A percentile compares a stretch with the other conserved stretches of the same genome.
phyloP scores from a whole-genome alignment of 2,888 invertebrate species.

The Eupithecia pulchellata region DNA sequence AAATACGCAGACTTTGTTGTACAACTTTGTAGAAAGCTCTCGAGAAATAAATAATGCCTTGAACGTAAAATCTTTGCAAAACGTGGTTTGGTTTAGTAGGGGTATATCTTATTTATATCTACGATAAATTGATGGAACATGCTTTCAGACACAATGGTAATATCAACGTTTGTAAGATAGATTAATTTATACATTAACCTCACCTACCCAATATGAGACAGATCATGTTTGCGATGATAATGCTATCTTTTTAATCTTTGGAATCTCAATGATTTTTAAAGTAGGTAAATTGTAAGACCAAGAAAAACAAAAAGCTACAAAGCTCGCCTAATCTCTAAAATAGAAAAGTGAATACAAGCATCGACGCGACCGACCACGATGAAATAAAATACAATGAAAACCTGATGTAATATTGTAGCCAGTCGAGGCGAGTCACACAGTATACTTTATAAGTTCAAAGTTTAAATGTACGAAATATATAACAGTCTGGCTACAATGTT shows the following conservation, averaged over 20 bases:
- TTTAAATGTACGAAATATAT: slow-evolving; percentile 34
- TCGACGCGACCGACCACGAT: no score
- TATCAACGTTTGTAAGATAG: not conserved
- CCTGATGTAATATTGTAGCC: slow-evolving; percentile 11
- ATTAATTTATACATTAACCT: no score
- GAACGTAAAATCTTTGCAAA: slow-evolving; percentile 25
- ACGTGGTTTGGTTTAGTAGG: slow-evolving; percentile 6
- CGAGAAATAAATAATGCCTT: slow-evolving; percentile 31
- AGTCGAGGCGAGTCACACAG: slow-evolving; percentile 15
- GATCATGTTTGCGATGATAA: not conserved
- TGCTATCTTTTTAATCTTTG: no score
- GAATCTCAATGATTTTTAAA: not conserved
- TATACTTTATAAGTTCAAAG: slow-evolving; percentile 24
- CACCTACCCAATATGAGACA: no score
- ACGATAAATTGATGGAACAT: slow-evolving; percentile 9
- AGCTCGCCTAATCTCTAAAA: not conserved
- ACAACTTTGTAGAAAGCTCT: slow-evolving; percentile 39
- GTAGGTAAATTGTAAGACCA: not conserved
- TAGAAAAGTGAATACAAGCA: not conserved
- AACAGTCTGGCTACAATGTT: slow-evolving; percentile 38
- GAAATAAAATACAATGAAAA: slow-evolving; percentile 12
- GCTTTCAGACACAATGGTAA: not conserved
- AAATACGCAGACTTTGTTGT: slow-evolving; percentile 39
- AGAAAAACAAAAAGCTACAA: not conserved
- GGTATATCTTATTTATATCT: not conserved